Evolutionary conservation across 2,888 invertebrate species (phyloP), one percentile per base, ranked within the genome.

Genomic region (Drosophila cognata): DNA sequence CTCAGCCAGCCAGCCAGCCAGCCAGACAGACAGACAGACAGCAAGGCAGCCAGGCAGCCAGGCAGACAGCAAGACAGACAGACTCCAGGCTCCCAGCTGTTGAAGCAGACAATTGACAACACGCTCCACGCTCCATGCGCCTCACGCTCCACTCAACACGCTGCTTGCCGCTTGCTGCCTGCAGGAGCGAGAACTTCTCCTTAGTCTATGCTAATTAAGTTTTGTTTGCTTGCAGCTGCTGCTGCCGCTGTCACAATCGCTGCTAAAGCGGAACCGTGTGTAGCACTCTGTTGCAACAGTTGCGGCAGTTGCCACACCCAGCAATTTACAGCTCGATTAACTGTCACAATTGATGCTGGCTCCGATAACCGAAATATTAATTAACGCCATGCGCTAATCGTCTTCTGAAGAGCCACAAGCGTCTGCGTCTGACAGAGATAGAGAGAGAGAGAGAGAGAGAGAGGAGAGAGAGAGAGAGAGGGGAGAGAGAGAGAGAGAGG

Each of bases 261-360:
- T 50, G 58, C 51, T 64, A 43, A 63, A 51, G 74, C 77, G 61
- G 53, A 71, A 65, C 74, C 62, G 55, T 38, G 8, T 36, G 36
- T 11, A 0, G 55, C 59, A 46, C 55, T n/a, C 43, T 57, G 59
- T 58, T 56, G 60, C 59, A 62, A 48, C 77, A 74, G 65, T 62
- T 63, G 66, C 2, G 10, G 18, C n/a, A 21, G 4, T 13, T 0
- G 11, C 48, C 48, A 55, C 58, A 36, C 43, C 33, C 52, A 60
- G 79, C 76, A 83, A 85, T 87, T 87, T 84, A 78, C 82, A 80
- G 87, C 87, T 83, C 85, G 82, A 85, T 86, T 87, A 83, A 83
- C 81, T 85, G 73, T 68, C 79, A 76, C 86, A 84, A 79, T 82
- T 78, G 79, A 77, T 65, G 75, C 71, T 68, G 62, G 43, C 74